Conservation (phyloP, 2,888 invertebrate genomes). For the Clostera curtula region DNA sequence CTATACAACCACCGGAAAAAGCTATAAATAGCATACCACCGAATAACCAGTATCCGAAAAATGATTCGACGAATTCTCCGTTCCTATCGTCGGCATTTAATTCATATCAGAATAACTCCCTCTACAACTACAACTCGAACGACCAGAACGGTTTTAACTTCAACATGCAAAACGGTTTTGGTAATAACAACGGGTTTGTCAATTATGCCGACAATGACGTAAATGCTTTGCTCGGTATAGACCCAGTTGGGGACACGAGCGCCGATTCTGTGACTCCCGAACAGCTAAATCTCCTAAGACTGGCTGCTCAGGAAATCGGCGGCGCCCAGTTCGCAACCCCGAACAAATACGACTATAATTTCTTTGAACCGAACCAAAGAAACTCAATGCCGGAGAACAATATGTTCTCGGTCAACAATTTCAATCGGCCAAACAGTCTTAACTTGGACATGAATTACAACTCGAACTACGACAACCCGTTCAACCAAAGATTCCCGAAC, state of each 20-base stretch:
- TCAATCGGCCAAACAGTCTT: constrained; percentile 53
- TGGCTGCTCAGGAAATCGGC: constrained; percentile 69
- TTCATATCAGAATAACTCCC: constrained; percentile 39
- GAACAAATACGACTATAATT: constrained; percentile 57
- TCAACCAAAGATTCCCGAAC: constrained; percentile 46
- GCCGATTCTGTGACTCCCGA: constrained; percentile 53
- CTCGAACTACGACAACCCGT: constrained; percentile 38
- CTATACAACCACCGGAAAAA: constrained; percentile 57
- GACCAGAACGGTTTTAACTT: constrained; percentile 53
- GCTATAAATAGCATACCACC: constrained; percentile 38
- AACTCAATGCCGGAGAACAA: constrained; percentile 58
- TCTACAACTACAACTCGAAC: constrained; percentile 46
- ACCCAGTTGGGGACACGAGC: constrained; percentile 39
- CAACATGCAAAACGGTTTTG: constrained; percentile 50
- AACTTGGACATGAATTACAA: constrained; percentile 57
- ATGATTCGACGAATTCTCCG: constrained; percentile 35
- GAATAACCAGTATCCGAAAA: constrained; percentile 44
- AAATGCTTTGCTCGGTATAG: constrained; percentile 41
- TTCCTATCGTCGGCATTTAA: constrained; percentile 42
- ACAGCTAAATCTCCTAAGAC: constrained; percentile 59
- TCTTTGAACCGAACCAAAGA: constrained; percentile 65
- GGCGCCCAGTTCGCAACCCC: constrained; percentile 62
- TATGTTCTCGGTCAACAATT: constrained; percentile 46
- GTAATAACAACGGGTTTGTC: constrained; percentile 46
- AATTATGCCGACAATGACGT: constrained; percentile 55